Base-by-base conservation (phyloP, 2,113 vertebrate species). In the Serinus canaria region DNA sequence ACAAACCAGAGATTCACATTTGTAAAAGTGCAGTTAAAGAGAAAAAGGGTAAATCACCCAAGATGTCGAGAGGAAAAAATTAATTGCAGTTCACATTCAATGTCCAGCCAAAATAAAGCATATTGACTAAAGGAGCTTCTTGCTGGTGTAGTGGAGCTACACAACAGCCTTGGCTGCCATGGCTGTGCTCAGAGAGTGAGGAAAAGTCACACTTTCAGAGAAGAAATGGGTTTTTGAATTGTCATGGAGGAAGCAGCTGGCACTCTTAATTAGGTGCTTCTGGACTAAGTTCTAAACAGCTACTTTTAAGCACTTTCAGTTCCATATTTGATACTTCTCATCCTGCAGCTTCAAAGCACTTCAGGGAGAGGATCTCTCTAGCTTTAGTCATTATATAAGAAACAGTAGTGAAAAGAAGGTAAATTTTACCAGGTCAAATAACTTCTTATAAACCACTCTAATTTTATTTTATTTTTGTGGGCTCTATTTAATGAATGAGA, bases 161-260 rank as follows among this genome's bases (percentile, higher is more conserved):
- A 13, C 1, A 5, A 11, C 35, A 82, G 74, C 64, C 76, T 43
- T 17, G 63, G 9, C 33, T 35, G 41, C 31, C 12, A 8, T 0
- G 33, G 52, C 33, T 66, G 50, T 5, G 19, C 84, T 49, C 47
- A 30, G 1, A 2, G 25, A 23, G 31, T 0, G 2, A 63, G 52
- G 7, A 39, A 37, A 72, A 49, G 15, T 33, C 31, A 74, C 21
- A 5, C 0, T 0, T 47, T 68, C 52, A 31, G 35, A 59, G 31
- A 67, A 78, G 60, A 81, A 90, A 43, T 9, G 21, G 7, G 15
- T 1, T 15, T 81, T 82, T 39, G 50, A 46, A 74, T 23, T 60
- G 8, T 19, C 1, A 0, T 43, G 60, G 35, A 81, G 56, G 25
- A 58, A n/a, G 46, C 21, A 53, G 53, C 35, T 60, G 39, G 19